Evolutionary conservation across 2,888 invertebrate genomes (phyloP), one percentile per base, ranked within the genome.

Genomic region (Lepidonotus clava): DNA sequence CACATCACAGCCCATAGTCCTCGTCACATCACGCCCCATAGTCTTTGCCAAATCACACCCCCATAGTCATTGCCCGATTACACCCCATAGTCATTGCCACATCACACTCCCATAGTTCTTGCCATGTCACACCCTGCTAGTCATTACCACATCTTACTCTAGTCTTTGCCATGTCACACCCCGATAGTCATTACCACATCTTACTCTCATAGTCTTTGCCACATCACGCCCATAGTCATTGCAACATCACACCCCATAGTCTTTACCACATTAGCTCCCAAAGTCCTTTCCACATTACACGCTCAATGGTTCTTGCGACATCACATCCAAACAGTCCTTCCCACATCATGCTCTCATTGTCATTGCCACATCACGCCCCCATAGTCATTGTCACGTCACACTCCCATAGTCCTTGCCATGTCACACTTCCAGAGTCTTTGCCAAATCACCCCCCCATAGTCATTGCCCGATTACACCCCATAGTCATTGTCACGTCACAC

Each of bases 391-490:
- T 83, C 41, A 86, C 24, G 66, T 40, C 80, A 36, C 40, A 61
- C n/a, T 11, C 87, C 88, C 88, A 89, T 89, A 21, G 88, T 89
- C 34, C 90, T 88, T 34, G 88, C 86, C 36, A 84, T 89, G 24
- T n/a, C n/a, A n/a, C n/a, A n/a, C n/a, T n/a, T n/a, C 90, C 88
- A 28, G 87, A 87, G 66, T 87, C 89, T 89, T 90, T 90, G n/a
- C 89, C 89, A 14, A 87, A 2, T 56, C 85, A 87, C n/a, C n/a
- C n/a, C n/a, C n/a, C n/a, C n/a, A n/a, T n/a, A n/a, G n/a, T n/a
- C n/a, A n/a, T n/a, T n/a, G n/a, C n/a, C n/a, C n/a, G n/a, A n/a
- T n/a, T n/a, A n/a, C n/a, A n/a, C n/a, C n/a, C n/a, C n/a, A n/a
- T n/a, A n/a, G n/a, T n/a, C n/a, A n/a, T n/a, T n/a, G n/a, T n/a